Percentiles rank a stretch among this genome's conserved stretches.
These are phyloP conservation scores for Cataglyphis cursor DNA, from an alignment of 2,888 invertebrate genomes.

Conservation along the genomic window DNA sequence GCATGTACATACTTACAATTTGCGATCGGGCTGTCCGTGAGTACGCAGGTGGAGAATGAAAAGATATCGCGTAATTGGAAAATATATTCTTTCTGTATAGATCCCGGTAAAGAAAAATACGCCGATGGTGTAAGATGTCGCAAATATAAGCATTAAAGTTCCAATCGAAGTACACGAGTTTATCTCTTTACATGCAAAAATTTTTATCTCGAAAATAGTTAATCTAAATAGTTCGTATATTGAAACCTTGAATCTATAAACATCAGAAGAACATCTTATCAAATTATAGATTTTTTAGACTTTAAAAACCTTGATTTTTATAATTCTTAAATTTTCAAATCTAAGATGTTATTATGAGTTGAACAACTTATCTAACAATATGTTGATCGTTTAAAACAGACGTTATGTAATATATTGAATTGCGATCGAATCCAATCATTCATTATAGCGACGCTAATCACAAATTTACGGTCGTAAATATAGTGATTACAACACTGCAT, in stretches of 20 bases:
- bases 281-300: neutral
- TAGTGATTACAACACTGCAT: conserved; percentile 27
- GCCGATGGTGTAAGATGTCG: conserved; percentile 18
- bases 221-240: neutral
- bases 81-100: conserved; percentile 64
- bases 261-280: neutral
- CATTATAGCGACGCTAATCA: conserved; percentile 5
- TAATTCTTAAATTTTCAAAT: neutral
- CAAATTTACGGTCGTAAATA: conserved; percentile 17
- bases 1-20: conserved; percentile 55
- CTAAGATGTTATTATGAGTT: neutral
- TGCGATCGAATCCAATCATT: neutral
- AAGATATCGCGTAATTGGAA: conserved; percentile 73
- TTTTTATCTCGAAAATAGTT: neutral
- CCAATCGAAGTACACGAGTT: conserved; percentile 9
- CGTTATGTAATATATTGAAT: neutral
- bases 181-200: neutral
- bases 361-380: neutral
- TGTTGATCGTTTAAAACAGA: conserved; percentile 4
- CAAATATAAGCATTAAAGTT: conserved; percentile 50
- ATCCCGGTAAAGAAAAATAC: conserved; percentile 42
- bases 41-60: conserved; percentile 65
- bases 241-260: neutral
- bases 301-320: neutral
- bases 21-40: conserved; percentile 36